These are phyloP conservation scores for Podarcis lilfordi DNA, from an alignment of 2,797 vertebrate species.

Conservation along the genomic window DNA sequence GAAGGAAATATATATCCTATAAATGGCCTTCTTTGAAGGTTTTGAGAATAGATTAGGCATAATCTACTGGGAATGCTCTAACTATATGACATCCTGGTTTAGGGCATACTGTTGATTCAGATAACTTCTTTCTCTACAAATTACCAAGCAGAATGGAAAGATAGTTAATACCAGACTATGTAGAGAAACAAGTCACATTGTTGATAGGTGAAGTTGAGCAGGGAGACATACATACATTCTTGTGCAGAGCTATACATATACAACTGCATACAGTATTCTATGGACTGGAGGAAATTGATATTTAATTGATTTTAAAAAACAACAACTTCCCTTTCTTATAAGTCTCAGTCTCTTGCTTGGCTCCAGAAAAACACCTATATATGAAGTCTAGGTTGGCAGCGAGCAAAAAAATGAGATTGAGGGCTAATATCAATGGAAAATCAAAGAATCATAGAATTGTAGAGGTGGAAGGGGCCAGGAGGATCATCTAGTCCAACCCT, in stretches of 20 bases:
- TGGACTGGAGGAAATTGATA: not conserved
- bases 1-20: not conserved
- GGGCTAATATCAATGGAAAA: not conserved
- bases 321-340: not conserved
- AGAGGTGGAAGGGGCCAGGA: too few relatives aligned
- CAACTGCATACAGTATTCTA: not conserved
- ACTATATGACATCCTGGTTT: not conserved
- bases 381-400: not conserved
- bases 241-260: not conserved
- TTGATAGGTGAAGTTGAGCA: not conserved
- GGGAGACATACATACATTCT: too few relatives aligned
- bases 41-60: too few relatives aligned
- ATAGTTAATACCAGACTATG: not conserved
- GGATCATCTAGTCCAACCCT: too few relatives aligned
- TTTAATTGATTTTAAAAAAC: not conserved
- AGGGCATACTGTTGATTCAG: not conserved
- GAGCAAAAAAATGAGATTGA: not conserved
- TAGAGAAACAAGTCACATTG: not conserved
- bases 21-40: not conserved
- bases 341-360: not conserved
- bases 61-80: not conserved
- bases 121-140: not conserved
- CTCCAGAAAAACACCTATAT: not conserved
- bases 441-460: not conserved
- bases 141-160: not conserved